Conservation (phyloP, 92 coral and sea anemone species). For the Paragorgia papillata region DNA sequence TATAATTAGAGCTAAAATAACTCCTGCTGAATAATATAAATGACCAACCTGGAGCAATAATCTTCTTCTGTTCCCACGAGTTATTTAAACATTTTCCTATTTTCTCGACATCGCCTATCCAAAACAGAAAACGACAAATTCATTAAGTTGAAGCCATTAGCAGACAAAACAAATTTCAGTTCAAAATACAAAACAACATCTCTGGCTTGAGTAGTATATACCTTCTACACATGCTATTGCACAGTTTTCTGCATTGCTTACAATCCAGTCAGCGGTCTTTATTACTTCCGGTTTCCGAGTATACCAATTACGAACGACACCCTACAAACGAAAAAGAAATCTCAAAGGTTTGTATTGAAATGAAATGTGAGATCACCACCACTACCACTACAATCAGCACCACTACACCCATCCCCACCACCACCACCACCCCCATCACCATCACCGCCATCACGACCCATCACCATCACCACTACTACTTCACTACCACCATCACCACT, state of each 20-base stretch:
- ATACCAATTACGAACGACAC: conserved; percentile 95
- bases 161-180: not conserved
- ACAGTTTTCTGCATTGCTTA: conserved; percentile 72
- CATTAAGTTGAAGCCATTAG: not conserved
- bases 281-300: conserved; percentile 85
- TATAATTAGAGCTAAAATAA: no score
- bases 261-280: conserved; percentile 73
- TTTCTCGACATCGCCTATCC: conserved; percentile 71
- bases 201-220: conserved; percentile 1
- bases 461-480: no score
- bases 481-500: no score
- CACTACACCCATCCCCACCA: no score
- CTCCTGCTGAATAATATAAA: no score
- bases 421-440: no score
- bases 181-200: not conserved
- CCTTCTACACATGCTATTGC: conserved; percentile 80
- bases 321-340: conserved; percentile 51
- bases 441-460: no score
- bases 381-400: not conserved
- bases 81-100: conserved; percentile 79
- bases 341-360: no score
- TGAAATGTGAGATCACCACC: not conserved
- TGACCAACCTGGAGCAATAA: conserved; percentile 98
- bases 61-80: conserved; percentile 84
- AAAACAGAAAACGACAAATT: not conserved